Base-by-base conservation (phyloP, 53 echinoderm and acorn worm genomes). In the Pentamera pediparva region DNA sequence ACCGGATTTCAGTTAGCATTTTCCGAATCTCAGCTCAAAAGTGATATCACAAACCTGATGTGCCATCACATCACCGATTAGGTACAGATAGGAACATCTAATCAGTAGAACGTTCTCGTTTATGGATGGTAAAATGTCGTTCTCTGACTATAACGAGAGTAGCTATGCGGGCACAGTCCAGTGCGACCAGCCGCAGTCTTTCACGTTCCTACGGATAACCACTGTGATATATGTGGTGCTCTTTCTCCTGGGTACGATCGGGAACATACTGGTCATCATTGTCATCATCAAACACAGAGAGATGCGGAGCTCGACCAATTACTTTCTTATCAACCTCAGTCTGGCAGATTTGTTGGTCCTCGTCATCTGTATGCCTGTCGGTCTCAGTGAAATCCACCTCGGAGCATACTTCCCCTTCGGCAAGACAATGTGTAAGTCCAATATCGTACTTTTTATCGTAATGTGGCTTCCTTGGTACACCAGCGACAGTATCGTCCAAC, bases 241-340 rank as follows among this genome's bases (percentile, higher is more conserved):
- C 15, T 91, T 91, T 78, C 39, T 81, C 35, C 60, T 96, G 21
- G 96, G 96, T 6, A 87, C 90, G 20, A 73, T 82, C 25, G 96
- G 96, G 5, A 96, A 96, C 83, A 76, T 81, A 24, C 57, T 96
- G 54, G 96, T 96, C 6, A 87, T 84, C 33, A 75, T 83, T 13
- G 96, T 96, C 21, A 90, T 96, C 11, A 91, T 87, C 79, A 61
- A 80, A 19, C 92, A 96, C 36, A 78, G 69, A n/a, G 96, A 96
- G 35, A 96, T 96, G 96, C 59, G 96, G 36, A 91, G 80, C 32
- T 96, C 96, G 10, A 96, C 96, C 57, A 96, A 96, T 49, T 96
- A 91, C 77, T 96, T 91, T 45, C 75, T 96, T 39, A 78, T 95
- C 7, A 95, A 95, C 35, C 77, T 95, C 4, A 90, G 95, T 64